These are phyloP conservation scores for Bradypodion ventrale DNA, from an alignment of 2,797 vertebrate genomes.

Conservation along the genomic window DNA sequence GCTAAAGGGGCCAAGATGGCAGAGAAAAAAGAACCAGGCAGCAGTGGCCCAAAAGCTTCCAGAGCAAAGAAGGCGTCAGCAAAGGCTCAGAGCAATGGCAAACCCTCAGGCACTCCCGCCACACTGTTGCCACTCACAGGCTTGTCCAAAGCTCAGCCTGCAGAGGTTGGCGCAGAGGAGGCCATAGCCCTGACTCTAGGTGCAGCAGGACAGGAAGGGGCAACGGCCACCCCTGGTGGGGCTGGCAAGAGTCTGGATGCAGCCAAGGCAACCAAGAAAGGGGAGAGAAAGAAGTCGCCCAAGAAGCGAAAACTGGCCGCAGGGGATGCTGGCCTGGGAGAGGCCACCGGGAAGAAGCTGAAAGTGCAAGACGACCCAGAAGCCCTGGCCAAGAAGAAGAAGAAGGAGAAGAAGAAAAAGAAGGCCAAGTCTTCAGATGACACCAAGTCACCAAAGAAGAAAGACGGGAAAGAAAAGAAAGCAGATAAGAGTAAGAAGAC, in stretches of 20 bases:
- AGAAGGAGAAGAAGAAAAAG: slow-evolving; percentile 75
- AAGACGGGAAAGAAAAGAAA: slow-evolving; percentile 66
- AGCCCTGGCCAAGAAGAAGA: slow-evolving; percentile 45
- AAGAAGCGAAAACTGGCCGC: slow-evolving; percentile 67
- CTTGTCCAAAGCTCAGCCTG: not conserved
- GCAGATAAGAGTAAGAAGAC: slow-evolving; percentile 70
- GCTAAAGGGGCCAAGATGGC: slow-evolving; percentile 21
- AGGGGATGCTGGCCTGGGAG: slow-evolving; percentile 45
- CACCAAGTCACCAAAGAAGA: slow-evolving; percentile 42
- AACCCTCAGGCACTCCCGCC: not conserved
- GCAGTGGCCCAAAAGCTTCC: slow-evolving; percentile 12
- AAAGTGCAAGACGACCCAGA: slow-evolving; percentile 45
- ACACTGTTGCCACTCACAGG: not conserved
- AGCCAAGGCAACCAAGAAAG: slow-evolving; percentile 32
- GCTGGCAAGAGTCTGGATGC: slow-evolving; percentile 33
- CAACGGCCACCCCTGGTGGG: slow-evolving; percentile 35
- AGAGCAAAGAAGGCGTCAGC: slow-evolving; percentile 43
- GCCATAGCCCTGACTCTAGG: slow-evolving; percentile 37
- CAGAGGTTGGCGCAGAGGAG: not conserved
- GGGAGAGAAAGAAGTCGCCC: slow-evolving; percentile 68
- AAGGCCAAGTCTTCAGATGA: slow-evolving; percentile 61
- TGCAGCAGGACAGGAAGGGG: slow-evolving; percentile 53
- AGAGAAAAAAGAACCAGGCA: slow-evolving; percentile 10
- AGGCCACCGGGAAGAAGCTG: slow-evolving; percentile 68
- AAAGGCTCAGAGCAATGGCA: slow-evolving; percentile 46